Evolutionary conservation across 92 coral and sea anemone species (phyloP).

Genomic region (Micromussa lordhowensis): DNA sequence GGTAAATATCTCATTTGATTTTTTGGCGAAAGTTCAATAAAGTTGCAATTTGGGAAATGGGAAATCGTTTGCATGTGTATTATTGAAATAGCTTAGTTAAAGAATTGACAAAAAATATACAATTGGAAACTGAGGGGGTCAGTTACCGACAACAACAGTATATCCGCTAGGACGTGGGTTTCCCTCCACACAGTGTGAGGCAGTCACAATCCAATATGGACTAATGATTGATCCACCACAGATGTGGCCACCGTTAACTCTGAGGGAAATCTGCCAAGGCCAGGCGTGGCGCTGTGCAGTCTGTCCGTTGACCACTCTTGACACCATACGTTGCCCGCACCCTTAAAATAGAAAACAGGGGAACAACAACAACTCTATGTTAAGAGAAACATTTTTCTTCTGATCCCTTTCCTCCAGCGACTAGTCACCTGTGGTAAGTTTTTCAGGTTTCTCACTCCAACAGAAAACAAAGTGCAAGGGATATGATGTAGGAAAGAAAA

Average conservation of each 20-base stretch:
- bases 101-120: background rate
- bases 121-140: background rate
- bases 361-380: too few species aligned
- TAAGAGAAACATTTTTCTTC: too few species aligned
- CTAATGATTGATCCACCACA: conserved; percentile 47
- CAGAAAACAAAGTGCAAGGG: too few species aligned
- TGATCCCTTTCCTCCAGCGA: too few species aligned
- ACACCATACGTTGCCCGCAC: conserved; percentile 27
- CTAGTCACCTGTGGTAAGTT: too few species aligned
- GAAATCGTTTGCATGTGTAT: too few species aligned
- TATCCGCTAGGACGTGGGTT: conserved; percentile 22
- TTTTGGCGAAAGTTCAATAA: too few species aligned
- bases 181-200: conserved; percentile 49
- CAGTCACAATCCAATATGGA: conserved; percentile 22
- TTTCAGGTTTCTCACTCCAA: too few species aligned
- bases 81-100: too few species aligned
- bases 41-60: too few species aligned
- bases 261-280: conserved; percentile 60
- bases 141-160: conserved; percentile 48
- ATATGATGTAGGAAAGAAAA: too few species aligned
- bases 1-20: too few species aligned
- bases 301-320: conserved; percentile 40
- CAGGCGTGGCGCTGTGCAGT: conserved; percentile 45
- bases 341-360: background rate
- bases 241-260: conserved; percentile 31